phyloP scores from a whole-genome alignment of 2,113 vertebrate species.

The Brachionichthys hirsutus region DNA sequence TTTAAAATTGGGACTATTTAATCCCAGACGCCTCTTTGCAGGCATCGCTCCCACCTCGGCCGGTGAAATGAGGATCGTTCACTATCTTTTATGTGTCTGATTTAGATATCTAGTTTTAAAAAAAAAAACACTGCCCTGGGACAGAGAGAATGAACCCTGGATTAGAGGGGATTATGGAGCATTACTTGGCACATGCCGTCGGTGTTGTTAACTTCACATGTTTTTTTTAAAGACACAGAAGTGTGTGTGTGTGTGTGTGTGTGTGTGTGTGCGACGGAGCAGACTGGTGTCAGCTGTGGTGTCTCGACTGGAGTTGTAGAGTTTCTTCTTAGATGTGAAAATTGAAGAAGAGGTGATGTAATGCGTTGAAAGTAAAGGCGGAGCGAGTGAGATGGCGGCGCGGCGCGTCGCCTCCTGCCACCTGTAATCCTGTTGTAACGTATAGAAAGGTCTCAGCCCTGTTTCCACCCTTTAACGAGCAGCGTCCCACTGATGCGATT shows the following conservation, averaged over 20 bases:
- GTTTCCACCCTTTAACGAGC: conserved; percentile 9
- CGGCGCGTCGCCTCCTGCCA: conserved; percentile 13
- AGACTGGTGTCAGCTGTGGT: conserved; percentile 15
- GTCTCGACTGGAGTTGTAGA: conserved; percentile 14
- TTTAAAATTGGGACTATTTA: conserved; percentile 39
- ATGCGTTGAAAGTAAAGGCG: conserved; percentile 21
- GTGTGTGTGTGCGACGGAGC: conserved; percentile 36
- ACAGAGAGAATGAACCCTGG: conserved; percentile 42
- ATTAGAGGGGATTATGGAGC: conserved; percentile 48
- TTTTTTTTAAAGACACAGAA: conserved; percentile 48
- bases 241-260: conserved; percentile 29
- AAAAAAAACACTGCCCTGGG: conserved; percentile 47
- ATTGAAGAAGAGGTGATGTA: conserved; percentile 34
- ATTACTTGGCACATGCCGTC: conserved; percentile 53
- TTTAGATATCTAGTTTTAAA: conserved; percentile 49
- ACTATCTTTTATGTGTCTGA: conserved; percentile 45
- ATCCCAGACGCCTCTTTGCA: conserved; percentile 23
- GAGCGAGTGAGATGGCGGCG: no score
- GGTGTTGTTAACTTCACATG: conserved; percentile 39
- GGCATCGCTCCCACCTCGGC: conserved; percentile 17
- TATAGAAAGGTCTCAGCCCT: conserved; percentile 4
- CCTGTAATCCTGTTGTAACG: conserved; percentile 39
- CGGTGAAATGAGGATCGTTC: conserved; percentile 23
- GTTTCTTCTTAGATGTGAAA: conserved; percentile 29
- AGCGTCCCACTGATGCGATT: not conserved